Base-by-base conservation (phyloP, 2,888 invertebrate genomes). In the Vannuccia rotundouncinata region DNA sequence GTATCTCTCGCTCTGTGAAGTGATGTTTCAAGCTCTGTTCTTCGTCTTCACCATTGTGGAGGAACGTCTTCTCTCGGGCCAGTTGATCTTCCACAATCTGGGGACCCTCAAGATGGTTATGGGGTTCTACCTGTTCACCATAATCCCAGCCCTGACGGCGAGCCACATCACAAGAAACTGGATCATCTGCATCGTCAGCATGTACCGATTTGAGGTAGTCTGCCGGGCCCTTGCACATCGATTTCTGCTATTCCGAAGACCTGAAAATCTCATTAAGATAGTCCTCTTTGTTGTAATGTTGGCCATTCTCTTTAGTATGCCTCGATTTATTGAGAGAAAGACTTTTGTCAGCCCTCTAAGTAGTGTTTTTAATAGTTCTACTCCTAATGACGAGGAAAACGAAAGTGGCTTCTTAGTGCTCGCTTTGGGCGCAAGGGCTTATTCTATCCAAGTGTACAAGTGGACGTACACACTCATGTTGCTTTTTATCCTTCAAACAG, bases 401-500 rank as follows among this genome's bases (percentile, higher is more conserved):
- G 45, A 13, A 2, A n/a, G 1, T 22, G 73, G 59, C 13, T 59
- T 30, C 25, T 1, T 77, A 17, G 45, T 77, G 5, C 10, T 59
- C 1, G 77, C 30, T 10, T 77, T 45, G 5, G 59, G 59, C 30
- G 25, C 10, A 2, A 22, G 59, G 13, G 59, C 59, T 1, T 31
- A 10, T 29, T 17, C n/a, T 13, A 2, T 10, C 1, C 10, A 1
- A 1, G 27, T 25, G 17, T 77, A 77, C 25, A 13, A n/a, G 1
- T 17, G 10, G 5, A 59, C 25, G n/a, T 77, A 77, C 25, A 45
- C 31, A 5, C 31, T 31, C 10, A 10, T 59, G 5, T n/a, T 59
- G 1, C 77, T 77, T 66, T 77, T 77, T 59, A 66, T 77, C 25
- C 31, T 77, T 1, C 77, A 77, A 25, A 45, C 77, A 10, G 77